Conservation (phyloP, 2,113 vertebrate genomes). For the Halichoerus grypus region DNA sequence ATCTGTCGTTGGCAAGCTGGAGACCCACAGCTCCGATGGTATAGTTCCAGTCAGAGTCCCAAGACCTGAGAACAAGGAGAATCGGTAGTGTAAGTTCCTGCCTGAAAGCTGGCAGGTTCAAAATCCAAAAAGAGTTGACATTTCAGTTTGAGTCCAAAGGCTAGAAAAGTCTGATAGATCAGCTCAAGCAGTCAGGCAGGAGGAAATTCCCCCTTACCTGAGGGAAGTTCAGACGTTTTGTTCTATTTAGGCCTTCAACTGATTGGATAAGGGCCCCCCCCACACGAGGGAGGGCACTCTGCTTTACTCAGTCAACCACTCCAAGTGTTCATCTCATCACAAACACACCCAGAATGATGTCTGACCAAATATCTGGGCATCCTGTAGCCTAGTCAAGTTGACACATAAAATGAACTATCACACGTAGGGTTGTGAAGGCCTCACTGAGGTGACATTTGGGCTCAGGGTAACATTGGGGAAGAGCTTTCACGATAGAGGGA, state of each 20-base stretch:
- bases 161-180: background rate
- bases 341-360: background rate
- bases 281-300: background rate
- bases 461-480: background rate
- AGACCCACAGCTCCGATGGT: background rate
- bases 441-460: background rate
- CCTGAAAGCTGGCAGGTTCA: background rate
- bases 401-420: background rate
- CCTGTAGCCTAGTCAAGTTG: background rate
- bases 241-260: background rate
- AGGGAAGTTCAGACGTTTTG: background rate
- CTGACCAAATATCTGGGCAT: background rate
- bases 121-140: background rate
- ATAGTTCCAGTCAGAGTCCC: background rate
- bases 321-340: background rate
- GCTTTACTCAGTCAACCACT: background rate
- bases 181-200: background rate
- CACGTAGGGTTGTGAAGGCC: background rate
- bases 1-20: background rate
- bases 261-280: background rate
- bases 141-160: background rate
- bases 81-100: fast-evolving
- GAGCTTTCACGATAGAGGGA: background rate
- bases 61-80: background rate
- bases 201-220: background rate